Evolutionary conservation across 1,140 invertebrate species (phyloP).

Genomic region (Aporrectodea caliginosa): DNA sequence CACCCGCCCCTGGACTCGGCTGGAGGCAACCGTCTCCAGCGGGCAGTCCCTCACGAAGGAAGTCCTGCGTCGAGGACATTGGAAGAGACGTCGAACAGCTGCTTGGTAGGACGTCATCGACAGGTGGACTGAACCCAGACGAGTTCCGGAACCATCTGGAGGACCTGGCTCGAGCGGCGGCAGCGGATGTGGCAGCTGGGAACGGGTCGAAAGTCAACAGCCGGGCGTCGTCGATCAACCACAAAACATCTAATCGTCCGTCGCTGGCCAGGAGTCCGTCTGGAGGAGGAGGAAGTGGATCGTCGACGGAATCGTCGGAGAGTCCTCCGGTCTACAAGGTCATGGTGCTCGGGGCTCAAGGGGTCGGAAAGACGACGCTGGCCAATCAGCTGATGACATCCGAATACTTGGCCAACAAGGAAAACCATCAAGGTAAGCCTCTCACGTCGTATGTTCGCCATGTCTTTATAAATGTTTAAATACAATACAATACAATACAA

Average conservation of each 20-base stretch:
- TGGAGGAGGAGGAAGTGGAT: neutral
- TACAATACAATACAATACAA: too few relatives aligned
- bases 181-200: too few relatives aligned
- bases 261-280: neutral
- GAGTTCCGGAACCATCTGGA: neutral
- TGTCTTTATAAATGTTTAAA: too few relatives aligned
- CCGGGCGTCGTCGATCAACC: neutral
- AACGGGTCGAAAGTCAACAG: neutral
- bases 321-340: conserved; percentile 20
- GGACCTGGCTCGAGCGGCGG: neutral
- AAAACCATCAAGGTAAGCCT: conserved; percentile 17
- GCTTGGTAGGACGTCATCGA: neutral
- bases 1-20: neutral
- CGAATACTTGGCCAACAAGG: conserved; percentile 29
- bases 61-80: neutral
- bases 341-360: conserved; percentile 26
- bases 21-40: neutral
- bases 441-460: neutral
- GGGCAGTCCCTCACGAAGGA: neutral
- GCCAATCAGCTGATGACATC: conserved; percentile 32
- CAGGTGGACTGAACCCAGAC: neutral
- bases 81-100: neutral
- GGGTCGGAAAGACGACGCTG: conserved; percentile 33
- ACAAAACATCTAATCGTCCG: neutral
- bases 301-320: neutral